Percentiles rank a stretch among this genome's conserved stretches.
These are phyloP conservation scores for Melieria omissa DNA, from an alignment of 2,888 invertebrate genomes.

Conservation along the genomic window DNA sequence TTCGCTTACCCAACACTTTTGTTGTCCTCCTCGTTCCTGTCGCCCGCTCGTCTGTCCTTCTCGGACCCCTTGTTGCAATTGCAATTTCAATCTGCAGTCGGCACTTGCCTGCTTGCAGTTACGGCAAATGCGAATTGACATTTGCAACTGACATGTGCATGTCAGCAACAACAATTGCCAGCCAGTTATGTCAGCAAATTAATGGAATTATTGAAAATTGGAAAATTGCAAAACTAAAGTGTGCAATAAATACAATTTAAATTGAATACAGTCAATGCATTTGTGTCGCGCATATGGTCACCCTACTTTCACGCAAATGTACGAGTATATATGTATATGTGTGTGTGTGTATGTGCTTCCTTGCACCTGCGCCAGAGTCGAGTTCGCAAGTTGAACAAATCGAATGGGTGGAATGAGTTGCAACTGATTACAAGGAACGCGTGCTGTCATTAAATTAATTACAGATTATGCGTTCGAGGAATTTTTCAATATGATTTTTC, in stretches of 20 bases:
- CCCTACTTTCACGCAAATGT: not conserved
- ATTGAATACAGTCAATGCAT: constrained; percentile 11
- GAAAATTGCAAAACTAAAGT: constrained; percentile 22
- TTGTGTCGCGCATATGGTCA: constrained; percentile 5
- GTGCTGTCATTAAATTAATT: too few relatives aligned
- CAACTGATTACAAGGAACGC: too few relatives aligned
- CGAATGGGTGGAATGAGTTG: too few relatives aligned
- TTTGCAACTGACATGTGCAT: constrained; percentile 21
- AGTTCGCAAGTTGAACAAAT: too few relatives aligned
- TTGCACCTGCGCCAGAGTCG: not conserved
- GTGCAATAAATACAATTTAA: constrained; percentile 24
- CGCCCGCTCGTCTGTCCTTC: not conserved
- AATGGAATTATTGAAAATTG: constrained; percentile 24
- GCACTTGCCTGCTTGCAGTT: not conserved
- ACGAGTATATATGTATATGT: not conserved
- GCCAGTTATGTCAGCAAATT: not conserved
- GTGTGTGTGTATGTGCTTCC: not conserved
- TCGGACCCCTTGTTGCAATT: not conserved
- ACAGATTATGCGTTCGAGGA: too few relatives aligned
- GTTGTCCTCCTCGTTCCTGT: not conserved
- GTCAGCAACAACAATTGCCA: constrained; percentile 7
- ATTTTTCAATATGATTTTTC: too few relatives aligned
- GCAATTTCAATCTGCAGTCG: constrained; percentile 19
- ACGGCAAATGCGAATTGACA: constrained; percentile 3
- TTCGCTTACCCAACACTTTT: too few relatives aligned